Evolutionary conservation across 2,113 vertebrate species (phyloP).

Genomic region (Oryzias woworae): DNA sequence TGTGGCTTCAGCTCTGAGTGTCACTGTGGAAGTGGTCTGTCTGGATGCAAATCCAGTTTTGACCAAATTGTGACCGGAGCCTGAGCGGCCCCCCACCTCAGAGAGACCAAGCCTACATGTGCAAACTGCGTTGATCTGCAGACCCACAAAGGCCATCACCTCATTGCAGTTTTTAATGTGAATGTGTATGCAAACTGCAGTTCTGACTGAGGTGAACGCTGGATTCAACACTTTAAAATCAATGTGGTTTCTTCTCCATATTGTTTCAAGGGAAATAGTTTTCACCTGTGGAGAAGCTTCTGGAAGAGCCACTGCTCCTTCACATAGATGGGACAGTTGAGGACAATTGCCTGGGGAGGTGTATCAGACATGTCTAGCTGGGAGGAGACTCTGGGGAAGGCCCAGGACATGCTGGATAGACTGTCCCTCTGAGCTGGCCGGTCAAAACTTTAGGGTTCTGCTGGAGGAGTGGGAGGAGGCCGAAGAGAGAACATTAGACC

Average conservation of each 20-base stretch:
- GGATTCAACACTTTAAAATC: background rate
- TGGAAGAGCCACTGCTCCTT: too few species aligned
- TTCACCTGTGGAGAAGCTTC: too few species aligned
- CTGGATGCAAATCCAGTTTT: conserved; percentile 67
- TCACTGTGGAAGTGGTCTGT: conserved; percentile 57
- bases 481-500: too few species aligned
- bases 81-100: conserved; percentile 8
- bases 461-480: too few species aligned
- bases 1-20: conserved; percentile 53
- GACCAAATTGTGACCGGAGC: conserved; percentile 43
- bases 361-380: too few species aligned
- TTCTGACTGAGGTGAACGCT: background rate
- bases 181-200: conserved; percentile 1
- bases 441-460: too few species aligned
- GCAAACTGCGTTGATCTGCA: conserved; percentile 4
- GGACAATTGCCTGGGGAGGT: too few species aligned
- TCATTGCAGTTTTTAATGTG: conserved; percentile 1
- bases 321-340: too few species aligned
- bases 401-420: too few species aligned
- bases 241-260: background rate
- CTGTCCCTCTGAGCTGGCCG: too few species aligned
- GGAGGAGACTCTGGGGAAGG: too few species aligned
- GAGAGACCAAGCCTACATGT: background rate
- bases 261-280: too few species aligned
- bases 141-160: background rate